Evolutionary conservation across 2,888 invertebrate species (phyloP).

Genomic region (Lobophora halterata): DNA sequence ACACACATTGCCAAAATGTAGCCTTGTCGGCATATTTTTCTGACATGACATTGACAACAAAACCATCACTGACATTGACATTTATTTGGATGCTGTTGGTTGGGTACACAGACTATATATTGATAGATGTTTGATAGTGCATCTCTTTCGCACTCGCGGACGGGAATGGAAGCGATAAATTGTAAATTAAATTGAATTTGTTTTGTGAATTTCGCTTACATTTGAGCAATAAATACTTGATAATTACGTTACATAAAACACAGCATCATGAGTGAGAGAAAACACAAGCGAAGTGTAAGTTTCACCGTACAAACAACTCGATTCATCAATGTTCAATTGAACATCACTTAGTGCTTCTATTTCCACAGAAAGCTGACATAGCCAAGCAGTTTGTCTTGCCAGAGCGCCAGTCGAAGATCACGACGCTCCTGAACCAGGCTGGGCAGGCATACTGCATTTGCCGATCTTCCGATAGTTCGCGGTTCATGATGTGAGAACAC

Average conservation of each 20-base stretch:
- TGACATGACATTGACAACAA: no score
- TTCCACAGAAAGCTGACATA: conserved; percentile 90
- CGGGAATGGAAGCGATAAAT: no score
- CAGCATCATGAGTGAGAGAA: conserved; percentile 62
- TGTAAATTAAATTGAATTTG: no score
- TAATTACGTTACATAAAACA: background rate
- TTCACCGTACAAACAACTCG: background rate
- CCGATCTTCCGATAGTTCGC: conserved; percentile 93
- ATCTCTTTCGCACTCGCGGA: no score
- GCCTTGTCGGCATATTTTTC: no score
- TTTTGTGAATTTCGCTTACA: no score
- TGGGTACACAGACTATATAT: no score
- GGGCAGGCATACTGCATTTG: conserved; percentile 97
- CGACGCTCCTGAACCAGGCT: conserved; percentile 91
- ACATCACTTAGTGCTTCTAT: conserved; percentile 1
- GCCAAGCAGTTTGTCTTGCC: conserved; percentile 94
- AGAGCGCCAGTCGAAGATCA: conserved; percentile 94
- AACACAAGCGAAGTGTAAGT: conserved; percentile 70
- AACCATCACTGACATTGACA: no score
- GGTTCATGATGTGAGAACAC: conserved; percentile 97
- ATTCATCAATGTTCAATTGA: background rate
- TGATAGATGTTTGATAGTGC: no score
- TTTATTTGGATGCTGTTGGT: no score
- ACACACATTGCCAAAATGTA: no score
- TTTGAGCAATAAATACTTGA: no score